Evolutionary conservation across 1,140 invertebrate genomes (phyloP).

Genomic region (Hetaerina americana): DNA sequence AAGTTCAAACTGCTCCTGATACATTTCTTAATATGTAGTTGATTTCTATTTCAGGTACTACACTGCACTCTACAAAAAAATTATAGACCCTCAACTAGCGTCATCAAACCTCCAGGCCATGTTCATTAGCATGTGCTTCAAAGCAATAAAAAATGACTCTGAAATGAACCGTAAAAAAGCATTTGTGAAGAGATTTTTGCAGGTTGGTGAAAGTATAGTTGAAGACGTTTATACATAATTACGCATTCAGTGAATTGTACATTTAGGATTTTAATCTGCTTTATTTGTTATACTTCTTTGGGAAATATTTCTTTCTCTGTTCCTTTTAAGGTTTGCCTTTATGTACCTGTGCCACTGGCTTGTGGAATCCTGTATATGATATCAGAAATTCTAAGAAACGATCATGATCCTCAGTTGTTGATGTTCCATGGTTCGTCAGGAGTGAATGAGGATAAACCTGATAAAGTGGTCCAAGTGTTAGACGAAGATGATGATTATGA

Average conservation of each 20-base stretch:
- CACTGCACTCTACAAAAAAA: slow-evolving; percentile 74
- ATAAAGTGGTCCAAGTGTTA: background rate
- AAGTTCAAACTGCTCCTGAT: too few relatives aligned
- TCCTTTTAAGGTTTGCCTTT: slow-evolving; percentile 29
- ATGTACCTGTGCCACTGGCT: slow-evolving; percentile 44
- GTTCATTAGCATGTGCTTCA: slow-evolving; percentile 77
- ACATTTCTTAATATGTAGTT: too few relatives aligned
- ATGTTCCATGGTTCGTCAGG: slow-evolving; percentile 11
- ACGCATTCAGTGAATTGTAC: background rate
- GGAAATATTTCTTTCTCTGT: too few relatives aligned
- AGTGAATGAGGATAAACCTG: slow-evolving; percentile 7
- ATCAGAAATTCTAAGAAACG: slow-evolving; percentile 38
- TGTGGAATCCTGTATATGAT: slow-evolving; percentile 67
- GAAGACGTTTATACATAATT: background rate
- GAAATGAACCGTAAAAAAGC: slow-evolving; percentile 56
- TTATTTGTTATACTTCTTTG: slow-evolving; percentile 24
- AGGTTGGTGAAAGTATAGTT: slow-evolving; percentile 37
- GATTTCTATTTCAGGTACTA: slow-evolving; percentile 58
- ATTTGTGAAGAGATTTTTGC: slow-evolving; percentile 82
- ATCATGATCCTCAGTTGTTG: slow-evolving; percentile 16
- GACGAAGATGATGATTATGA: slow-evolving; percentile 28
- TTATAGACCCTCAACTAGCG: slow-evolving; percentile 62
- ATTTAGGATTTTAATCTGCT: slow-evolving; percentile 24
- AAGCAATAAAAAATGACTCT: slow-evolving; percentile 67
- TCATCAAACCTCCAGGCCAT: slow-evolving; percentile 62